Percentiles rank a stretch among this genome's conserved stretches.
Conservation (phyloP, 2,113 vertebrate species). For the Neoarius graeffei region DNA sequence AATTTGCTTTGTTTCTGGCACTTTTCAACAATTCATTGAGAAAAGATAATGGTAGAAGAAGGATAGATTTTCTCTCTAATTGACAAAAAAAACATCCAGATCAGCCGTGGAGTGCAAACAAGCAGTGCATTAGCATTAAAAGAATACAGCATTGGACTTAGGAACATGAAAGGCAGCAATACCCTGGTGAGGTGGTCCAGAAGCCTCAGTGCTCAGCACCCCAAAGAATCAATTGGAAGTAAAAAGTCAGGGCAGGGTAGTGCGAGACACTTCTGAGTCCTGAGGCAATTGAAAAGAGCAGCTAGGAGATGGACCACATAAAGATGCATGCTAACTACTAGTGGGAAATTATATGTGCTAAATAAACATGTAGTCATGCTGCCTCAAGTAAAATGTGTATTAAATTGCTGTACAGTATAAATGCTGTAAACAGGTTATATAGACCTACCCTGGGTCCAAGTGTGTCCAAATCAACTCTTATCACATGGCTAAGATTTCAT, state of each 20-base stretch:
- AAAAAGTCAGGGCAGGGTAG: constrained; percentile 53
- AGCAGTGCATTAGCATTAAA: constrained; percentile 61
- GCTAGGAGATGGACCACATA: background rate
- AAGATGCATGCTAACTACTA: constrained; percentile 10
- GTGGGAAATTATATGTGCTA: background rate
- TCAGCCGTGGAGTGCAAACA: constrained; percentile 60
- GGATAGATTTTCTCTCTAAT: constrained; percentile 20
- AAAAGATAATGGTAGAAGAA: constrained; percentile 16
- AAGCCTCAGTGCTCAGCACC: constrained; percentile 55
- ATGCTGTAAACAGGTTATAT: background rate
- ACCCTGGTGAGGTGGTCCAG: constrained; percentile 55
- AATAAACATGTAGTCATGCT: background rate
- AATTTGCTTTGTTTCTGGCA: background rate
- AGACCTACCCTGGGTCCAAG: background rate
- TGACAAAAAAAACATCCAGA: constrained; percentile 31
- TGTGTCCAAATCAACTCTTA: background rate
- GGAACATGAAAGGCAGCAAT: constrained; percentile 65
- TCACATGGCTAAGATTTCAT: background rate
- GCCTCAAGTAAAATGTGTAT: background rate
- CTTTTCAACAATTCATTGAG: background rate
- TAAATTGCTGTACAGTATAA: background rate
- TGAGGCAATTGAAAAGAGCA: constrained; percentile 4
- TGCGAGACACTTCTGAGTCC: constrained; percentile 41
- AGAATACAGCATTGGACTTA: constrained; percentile 60
- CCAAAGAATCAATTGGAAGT: constrained; percentile 59